Percentiles rank a stretch among this genome's conserved stretches.
Conservation (phyloP, 92 coral and sea anemone species). For the Phenganax marumi region DNA sequence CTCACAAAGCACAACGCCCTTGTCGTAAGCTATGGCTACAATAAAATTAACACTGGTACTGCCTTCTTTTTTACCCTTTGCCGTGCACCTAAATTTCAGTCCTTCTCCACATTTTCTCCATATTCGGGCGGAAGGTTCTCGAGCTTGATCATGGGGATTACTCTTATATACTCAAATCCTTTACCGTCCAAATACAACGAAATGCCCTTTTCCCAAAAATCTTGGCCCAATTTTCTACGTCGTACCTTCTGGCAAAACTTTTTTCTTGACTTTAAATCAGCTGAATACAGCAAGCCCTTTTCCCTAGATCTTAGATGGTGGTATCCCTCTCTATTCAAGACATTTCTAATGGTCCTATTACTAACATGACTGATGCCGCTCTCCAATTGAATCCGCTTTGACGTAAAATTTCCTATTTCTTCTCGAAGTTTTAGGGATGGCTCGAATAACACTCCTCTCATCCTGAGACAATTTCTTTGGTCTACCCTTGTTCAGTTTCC, state of each 20-base stretch:
- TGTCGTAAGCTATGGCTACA: background rate
- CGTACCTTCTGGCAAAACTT: background rate
- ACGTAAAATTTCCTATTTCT: background rate
- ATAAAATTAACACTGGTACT: background rate
- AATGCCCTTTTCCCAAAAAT: background rate
- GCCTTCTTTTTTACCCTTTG: conserved; percentile 21
- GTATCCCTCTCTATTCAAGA: background rate
- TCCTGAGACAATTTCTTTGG: background rate
- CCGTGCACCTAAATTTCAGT: conserved; percentile 13
- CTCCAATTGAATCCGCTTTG: background rate
- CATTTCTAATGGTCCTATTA: background rate
- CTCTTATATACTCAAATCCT: conserved; percentile 1
- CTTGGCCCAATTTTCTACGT: background rate
- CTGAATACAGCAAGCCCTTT: background rate
- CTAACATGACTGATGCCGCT: background rate
- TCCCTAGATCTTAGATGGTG: background rate
- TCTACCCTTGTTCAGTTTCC: background rate
- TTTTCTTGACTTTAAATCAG: background rate
- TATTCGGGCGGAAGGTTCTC: conserved; percentile 13
- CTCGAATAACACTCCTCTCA: background rate
- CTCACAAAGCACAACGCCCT: background rate
- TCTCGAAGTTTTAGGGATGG: background rate
- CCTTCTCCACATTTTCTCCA: conserved; percentile 47
- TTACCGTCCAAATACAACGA: background rate
- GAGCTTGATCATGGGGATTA: conserved; percentile 31